Conservation (phyloP, 1,140 invertebrate genomes). For the Contarinia nasturtii region DNA sequence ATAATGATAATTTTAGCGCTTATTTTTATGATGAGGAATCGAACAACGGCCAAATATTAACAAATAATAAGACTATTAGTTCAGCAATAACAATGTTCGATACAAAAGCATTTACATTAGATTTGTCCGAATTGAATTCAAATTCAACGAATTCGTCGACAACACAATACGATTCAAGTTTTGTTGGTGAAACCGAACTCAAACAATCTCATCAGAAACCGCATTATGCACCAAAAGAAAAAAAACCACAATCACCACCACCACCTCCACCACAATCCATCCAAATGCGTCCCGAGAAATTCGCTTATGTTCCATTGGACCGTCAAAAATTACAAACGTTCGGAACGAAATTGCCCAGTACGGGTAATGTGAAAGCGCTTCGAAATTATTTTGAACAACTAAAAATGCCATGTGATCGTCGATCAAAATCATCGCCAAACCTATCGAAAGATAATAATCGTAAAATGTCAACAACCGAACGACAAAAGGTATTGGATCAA, state of each 20-base stretch:
- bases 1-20: background rate
- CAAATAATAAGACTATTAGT: background rate
- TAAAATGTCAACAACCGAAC: conserved; percentile 25
- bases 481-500: conserved; percentile 28
- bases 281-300: too few relatives aligned
- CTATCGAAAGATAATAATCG: conserved; percentile 10
- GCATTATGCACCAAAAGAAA: too few relatives aligned
- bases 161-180: too few relatives aligned
- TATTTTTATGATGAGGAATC: conserved; percentile 1
- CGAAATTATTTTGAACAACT: conserved; percentile 32
- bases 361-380: conserved; percentile 28
- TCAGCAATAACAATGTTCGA: background rate
- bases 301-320: too few relatives aligned
- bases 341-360: conserved; percentile 4
- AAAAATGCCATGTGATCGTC: background rate
- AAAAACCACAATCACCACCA: too few relatives aligned
- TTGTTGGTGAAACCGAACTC: too few relatives aligned
- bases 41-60: background rate
- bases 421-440: conserved; percentile 2
- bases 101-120: background rate
- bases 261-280: too few relatives aligned
- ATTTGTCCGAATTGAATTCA: background rate
- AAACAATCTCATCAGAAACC: background rate
- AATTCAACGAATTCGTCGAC: background rate
- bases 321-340: too few relatives aligned